Conservation (phyloP, 1,140 invertebrate species). For the Temnothorax nylanderi region DNA sequence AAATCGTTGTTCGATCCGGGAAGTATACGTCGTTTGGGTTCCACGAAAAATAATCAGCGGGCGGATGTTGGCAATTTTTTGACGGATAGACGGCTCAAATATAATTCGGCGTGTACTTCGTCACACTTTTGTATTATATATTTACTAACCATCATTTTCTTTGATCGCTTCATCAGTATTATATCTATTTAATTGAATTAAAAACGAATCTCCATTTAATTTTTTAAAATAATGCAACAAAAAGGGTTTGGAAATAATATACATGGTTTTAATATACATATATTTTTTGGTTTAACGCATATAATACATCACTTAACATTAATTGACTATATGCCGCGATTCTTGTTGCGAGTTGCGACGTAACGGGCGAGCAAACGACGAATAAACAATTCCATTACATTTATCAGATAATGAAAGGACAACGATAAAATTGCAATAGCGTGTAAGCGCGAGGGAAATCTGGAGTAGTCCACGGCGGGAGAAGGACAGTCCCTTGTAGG, state of each 20-base stretch:
- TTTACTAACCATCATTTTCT: background rate
- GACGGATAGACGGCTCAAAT: conserved; percentile 65
- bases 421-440: conserved; percentile 80
- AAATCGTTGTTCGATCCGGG: conserved; percentile 75
- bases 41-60: conserved; percentile 82
- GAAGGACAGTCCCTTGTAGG: conserved; percentile 46
- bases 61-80: conserved; percentile 82
- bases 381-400: conserved; percentile 82
- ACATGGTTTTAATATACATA: background rate
- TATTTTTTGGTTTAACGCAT: background rate
- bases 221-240: background rate
- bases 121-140: conserved; percentile 15
- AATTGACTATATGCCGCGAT: conserved; percentile 12
- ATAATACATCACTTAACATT: conserved; percentile 14
- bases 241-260: background rate
- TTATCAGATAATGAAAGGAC: conserved; percentile 83
- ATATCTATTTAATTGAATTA: background rate
- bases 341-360: background rate
- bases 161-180: background rate
- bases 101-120: conserved; percentile 62
- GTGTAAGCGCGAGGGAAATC: conserved; percentile 63
- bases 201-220: background rate
- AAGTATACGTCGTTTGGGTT: conserved; percentile 71
- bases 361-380: conserved; percentile 58
- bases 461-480: conserved; percentile 24